A percentile compares a stretch with the other conserved stretches of the same genome.
Evolutionary conservation across 2,113 vertebrate genomes (phyloP).

Genomic region (Fregetta grallaria): DNA sequence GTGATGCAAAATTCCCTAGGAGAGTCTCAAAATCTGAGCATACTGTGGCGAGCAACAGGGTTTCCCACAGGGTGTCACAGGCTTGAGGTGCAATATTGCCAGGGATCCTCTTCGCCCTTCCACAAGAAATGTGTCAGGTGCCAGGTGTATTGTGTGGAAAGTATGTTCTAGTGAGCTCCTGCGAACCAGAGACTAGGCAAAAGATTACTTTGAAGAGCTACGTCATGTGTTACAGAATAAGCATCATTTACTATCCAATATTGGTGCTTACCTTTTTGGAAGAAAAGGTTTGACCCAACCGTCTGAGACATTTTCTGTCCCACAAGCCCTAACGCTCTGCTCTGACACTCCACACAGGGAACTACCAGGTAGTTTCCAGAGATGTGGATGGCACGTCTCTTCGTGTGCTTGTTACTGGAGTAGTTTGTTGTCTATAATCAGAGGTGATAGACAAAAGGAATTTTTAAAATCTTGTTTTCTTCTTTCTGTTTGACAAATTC

Average conservation of each 20-base stretch:
- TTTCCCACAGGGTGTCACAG: rapidly evolving
- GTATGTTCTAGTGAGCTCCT: neutral
- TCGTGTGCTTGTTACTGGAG: neutral
- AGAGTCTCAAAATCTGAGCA: neutral
- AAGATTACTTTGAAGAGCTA: neutral
- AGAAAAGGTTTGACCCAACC: neutral
- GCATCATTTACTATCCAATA: neutral
- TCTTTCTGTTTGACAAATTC: neutral
- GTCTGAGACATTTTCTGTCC: neutral
- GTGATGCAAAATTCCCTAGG: neutral
- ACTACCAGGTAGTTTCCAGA: neutral
- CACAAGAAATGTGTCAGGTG: neutral
- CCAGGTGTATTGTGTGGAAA: neutral
- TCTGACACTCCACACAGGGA: neutral
- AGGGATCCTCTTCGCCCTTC: neutral
- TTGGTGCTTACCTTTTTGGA: neutral
- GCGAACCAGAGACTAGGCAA: neutral
- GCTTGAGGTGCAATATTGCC: neutral
- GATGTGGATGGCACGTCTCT: neutral
- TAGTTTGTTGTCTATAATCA: neutral
- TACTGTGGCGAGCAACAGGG: neutral
- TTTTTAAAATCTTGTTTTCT: neutral
- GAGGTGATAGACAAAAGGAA: neutral
- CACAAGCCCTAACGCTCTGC: neutral
- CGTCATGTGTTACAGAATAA: neutral